phyloP scores from a whole-genome alignment of 2,113 vertebrate genomes.

The Podarcis raffonei region DNA sequence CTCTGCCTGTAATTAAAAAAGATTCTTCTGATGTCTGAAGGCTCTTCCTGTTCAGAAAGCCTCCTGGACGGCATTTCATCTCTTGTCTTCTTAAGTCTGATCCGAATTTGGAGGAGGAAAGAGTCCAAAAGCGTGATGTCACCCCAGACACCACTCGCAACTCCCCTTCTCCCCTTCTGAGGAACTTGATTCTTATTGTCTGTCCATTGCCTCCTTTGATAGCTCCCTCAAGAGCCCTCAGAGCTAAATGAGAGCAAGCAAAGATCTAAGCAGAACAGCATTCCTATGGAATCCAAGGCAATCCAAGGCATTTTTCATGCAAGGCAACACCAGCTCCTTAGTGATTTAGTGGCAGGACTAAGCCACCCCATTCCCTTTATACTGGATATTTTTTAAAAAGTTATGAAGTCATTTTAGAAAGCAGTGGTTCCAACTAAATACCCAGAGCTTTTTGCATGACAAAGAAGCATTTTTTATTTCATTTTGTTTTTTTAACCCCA shows the following conservation, averaged over 20 bases:
- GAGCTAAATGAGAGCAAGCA: conserved; percentile 41
- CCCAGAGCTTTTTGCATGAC: background rate
- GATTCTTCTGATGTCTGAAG: conserved; percentile 84
- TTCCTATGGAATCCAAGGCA: conserved; percentile 40
- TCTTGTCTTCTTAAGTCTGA: conserved; percentile 64
- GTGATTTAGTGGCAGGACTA: background rate
- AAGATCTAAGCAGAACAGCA: conserved; percentile 44
- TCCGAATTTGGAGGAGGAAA: conserved; percentile 61
- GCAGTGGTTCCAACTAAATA: background rate
- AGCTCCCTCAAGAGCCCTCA: conserved; percentile 56
- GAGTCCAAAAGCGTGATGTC: conserved; percentile 70
- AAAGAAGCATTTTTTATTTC: background rate
- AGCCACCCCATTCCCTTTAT: background rate
- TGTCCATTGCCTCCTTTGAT: conserved; percentile 56
- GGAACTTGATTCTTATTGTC: conserved; percentile 64
- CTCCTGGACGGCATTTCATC: conserved; percentile 82
- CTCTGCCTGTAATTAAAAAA: conserved; percentile 73
- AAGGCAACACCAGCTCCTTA: conserved; percentile 17
- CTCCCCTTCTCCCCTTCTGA: conserved; percentile 66
- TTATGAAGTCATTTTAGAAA: conserved; percentile 4
- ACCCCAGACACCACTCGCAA: conserved; percentile 70
- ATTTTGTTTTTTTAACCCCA: too few relatives aligned
- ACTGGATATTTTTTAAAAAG: background rate
- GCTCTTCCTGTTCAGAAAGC: conserved; percentile 82
- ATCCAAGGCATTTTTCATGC: background rate